phyloP scores from a whole-genome alignment of 23 tunicate genomes.

The Trididemnum clinides region DNA sequence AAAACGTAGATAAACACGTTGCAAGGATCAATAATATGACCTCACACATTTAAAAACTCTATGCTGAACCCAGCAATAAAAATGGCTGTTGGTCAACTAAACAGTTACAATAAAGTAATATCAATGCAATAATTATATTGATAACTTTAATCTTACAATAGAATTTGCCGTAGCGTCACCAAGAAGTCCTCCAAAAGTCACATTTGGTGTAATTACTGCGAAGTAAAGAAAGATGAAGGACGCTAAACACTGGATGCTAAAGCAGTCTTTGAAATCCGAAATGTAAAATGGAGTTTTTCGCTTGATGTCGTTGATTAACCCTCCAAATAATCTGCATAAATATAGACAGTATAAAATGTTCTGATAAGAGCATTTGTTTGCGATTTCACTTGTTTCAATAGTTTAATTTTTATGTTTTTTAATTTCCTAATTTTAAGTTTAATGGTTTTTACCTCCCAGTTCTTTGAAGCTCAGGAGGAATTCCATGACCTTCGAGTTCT shows the following conservation, averaged over 20 bases:
- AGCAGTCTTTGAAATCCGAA: slow-evolving; percentile 83
- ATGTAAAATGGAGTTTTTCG: slow-evolving; percentile 79
- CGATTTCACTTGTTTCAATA: no score
- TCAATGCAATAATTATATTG: background rate
- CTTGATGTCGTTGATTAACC: slow-evolving; percentile 84
- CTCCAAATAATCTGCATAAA: slow-evolving; percentile 84
- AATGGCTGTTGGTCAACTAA: no score
- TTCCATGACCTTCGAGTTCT: slow-evolving; percentile 14
- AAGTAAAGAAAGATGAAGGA: slow-evolving; percentile 92
- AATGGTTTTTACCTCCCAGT: slow-evolving; percentile 96
- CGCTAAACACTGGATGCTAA: slow-evolving; percentile 91
- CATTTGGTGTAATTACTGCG: slow-evolving; percentile 93
- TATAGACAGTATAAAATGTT: background rate
- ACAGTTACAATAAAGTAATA: background rate
- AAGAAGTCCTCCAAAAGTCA: slow-evolving; percentile 93
- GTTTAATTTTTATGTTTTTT: no score
- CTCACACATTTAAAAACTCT: no score
- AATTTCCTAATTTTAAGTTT: no score
- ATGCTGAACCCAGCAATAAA: no score
- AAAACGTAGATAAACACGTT: background rate
- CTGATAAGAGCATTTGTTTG: no score
- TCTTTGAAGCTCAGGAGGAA: slow-evolving; percentile 68
- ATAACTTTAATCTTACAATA: slow-evolving; percentile 39
- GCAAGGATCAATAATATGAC: no score
- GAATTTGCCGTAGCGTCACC: slow-evolving; percentile 93